Evolutionary conservation across 2,888 invertebrate genomes (phyloP), one percentile per base, ranked within the genome.

Genomic region (Helicoverpa assulta): DNA sequence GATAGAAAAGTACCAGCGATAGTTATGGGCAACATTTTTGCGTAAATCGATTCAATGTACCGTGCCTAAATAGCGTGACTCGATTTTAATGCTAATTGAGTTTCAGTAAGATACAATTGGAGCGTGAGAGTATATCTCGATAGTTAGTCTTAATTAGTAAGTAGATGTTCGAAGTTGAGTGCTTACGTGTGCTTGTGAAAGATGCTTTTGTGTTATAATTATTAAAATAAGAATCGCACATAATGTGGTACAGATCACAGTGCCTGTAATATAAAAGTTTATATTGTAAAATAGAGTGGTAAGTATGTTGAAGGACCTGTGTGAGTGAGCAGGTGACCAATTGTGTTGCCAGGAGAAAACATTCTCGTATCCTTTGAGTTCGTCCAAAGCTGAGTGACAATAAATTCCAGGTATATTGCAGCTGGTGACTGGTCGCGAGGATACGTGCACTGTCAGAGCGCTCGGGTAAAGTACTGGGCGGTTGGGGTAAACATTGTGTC

Each of bases 1-100:
- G 94, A 95, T 94, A 91, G 84, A 86, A 91, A 90, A 90, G 86
- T 82, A 81, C 86, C 76, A 76, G 86, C 85, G 76, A 86, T 86
- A 85, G 80, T 75, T 83, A 84, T 84, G 69, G 80, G 77, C 74
- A 82, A 68, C 68, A 56, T 83, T 89, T 91, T 92, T 90, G 85
- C 83, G 85, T 87, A 88, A 88, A 90, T 89, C 85, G 86, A 92
- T 92, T 89, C 83, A 88, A 82, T 82, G 87, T 86, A 85, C 81
- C 86, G 80, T 86, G 85, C 61, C 68, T 82, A 76, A 70, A 78
- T 84, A 86, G 81, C 86, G 80, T 87, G 82, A 73, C 74, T 78
- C 60, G 63, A 76, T 73, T 76, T 73, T 79, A 76, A 84, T 83
- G 88, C 80, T 92, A 90, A 91, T 91, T 91, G 87, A 77, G 77